Evolutionary conservation across 2,113 vertebrate genomes (phyloP).

Genomic region (Genyomyrus donnyi): DNA sequence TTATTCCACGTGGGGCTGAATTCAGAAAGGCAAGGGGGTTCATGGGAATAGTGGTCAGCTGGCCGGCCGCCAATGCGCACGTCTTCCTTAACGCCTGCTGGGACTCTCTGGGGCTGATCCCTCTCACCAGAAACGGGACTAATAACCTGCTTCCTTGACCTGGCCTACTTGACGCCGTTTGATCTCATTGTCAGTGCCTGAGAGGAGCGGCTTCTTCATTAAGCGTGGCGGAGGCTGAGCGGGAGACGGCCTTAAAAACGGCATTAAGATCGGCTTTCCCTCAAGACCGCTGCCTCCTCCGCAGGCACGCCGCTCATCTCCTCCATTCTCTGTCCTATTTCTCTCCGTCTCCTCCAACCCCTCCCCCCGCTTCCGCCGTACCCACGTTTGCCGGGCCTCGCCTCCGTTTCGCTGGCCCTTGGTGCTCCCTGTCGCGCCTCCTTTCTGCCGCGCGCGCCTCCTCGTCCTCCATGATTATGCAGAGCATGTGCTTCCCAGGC

Average conservation of each 20-base stretch:
- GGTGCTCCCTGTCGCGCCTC: background rate
- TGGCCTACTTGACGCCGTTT: conserved; percentile 55
- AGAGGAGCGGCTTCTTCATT: conserved; percentile 27
- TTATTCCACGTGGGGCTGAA: background rate
- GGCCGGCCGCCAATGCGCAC: conserved; percentile 31
- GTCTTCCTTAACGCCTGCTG: conserved; percentile 45
- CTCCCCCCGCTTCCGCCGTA: background rate
- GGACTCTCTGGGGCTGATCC: conserved; percentile 37
- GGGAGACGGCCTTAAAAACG: conserved; percentile 59
- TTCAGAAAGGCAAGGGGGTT: conserved; percentile 30
- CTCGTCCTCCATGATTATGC: background rate
- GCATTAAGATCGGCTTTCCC: conserved; percentile 55
- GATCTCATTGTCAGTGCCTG: conserved; percentile 57
- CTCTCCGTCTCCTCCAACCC: background rate
- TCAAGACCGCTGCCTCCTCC: conserved; percentile 44
- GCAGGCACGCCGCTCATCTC: conserved; percentile 20
- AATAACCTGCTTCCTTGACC: conserved; percentile 50
- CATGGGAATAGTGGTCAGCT: conserved; percentile 53
- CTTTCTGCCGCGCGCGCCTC: background rate
- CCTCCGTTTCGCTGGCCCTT: background rate
- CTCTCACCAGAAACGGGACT: conserved; percentile 41
- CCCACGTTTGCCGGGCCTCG: background rate
- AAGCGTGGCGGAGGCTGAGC: conserved; percentile 40
- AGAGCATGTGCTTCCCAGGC: background rate
- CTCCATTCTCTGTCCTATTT: conserved; percentile 34